Percentiles rank a stretch among this genome's conserved stretches.
phyloP scores from a whole-genome alignment of 2,888 invertebrate genomes.

The Nysson spinosus region DNA sequence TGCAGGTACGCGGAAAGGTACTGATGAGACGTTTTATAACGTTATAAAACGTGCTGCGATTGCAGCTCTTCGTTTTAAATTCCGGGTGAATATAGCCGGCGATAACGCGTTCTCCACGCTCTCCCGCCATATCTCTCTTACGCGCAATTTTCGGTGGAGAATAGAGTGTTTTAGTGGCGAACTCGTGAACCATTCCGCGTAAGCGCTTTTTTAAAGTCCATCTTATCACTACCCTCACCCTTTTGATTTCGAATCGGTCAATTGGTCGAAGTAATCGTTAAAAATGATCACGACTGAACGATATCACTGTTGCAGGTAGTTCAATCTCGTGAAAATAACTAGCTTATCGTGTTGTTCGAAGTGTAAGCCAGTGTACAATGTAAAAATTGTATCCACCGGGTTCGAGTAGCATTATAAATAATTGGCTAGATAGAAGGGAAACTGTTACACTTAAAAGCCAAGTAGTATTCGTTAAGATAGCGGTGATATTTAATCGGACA shows the following conservation, averaged over 20 bases:
- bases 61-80: not conserved
- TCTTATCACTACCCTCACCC: not conserved
- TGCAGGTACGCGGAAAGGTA: constrained; percentile 12
- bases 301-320: too few relatives aligned
- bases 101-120: not conserved
- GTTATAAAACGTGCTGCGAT: constrained; percentile 15
- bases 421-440: not conserved
- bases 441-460: not conserved
- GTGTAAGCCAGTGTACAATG: too few relatives aligned
- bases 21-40: constrained; percentile 19
- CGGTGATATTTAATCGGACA: not conserved
- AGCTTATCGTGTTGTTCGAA: too few relatives aligned
- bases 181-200: not conserved
- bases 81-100: not conserved
- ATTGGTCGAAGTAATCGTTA: too few relatives aligned
- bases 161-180: not conserved
- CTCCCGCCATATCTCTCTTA: not conserved
- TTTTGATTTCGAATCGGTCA: too few relatives aligned
- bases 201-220: not conserved
- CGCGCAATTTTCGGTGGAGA: not conserved
- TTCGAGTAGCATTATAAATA: not conserved
- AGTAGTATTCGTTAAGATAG: not conserved
- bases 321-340: too few relatives aligned
- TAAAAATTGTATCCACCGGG: not conserved
- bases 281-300: too few relatives aligned